Conservation (phyloP, 2,113 vertebrate species). For the Pseudonaja textilis region DNA sequence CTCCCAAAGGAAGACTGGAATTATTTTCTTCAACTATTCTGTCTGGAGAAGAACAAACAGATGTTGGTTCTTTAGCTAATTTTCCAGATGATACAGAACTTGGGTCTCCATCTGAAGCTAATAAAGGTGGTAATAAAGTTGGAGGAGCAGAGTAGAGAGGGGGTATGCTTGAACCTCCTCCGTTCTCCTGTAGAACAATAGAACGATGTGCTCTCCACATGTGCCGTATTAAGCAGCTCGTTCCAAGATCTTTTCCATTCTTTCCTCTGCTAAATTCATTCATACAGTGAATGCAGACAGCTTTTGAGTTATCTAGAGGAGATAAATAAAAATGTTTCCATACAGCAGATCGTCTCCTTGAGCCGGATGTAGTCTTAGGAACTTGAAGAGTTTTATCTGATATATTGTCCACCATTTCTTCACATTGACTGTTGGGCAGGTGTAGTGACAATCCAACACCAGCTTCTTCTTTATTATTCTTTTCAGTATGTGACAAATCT, state of each 20-base stretch:
- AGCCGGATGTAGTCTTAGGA: constrained; percentile 81
- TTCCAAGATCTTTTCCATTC: constrained; percentile 95
- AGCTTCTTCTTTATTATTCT: constrained; percentile 69
- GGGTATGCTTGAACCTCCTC: constrained; percentile 83
- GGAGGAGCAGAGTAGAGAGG: constrained; percentile 83
- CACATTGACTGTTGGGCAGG: constrained; percentile 70
- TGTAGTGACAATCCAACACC: constrained; percentile 68
- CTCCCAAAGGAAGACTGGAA: constrained; percentile 65
- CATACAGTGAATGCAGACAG: constrained; percentile 97
- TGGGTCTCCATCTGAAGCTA: constrained; percentile 74
- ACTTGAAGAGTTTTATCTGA: constrained; percentile 75
- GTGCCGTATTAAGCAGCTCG: constrained; percentile 94
- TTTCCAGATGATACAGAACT: constrained; percentile 77
- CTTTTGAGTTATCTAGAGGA: constrained; percentile 91
- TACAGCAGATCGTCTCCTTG: constrained; percentile 89
- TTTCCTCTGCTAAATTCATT: constrained; percentile 96
- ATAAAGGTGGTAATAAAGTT: constrained; percentile 79
- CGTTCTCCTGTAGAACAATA: constrained; percentile 93
- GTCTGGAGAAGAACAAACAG: constrained; percentile 71
- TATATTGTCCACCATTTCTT: constrained; percentile 75
- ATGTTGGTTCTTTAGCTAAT: constrained; percentile 72
- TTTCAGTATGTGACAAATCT: constrained; percentile 77
- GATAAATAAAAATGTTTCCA: constrained; percentile 99
- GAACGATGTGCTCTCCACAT: constrained; percentile 97
- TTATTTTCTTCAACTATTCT: constrained; percentile 75